These are phyloP conservation scores for Haliclona indistincta DNA, from an alignment of 37 sponge, comb jelly and placozoan species.

Conservation along the genomic window DNA sequence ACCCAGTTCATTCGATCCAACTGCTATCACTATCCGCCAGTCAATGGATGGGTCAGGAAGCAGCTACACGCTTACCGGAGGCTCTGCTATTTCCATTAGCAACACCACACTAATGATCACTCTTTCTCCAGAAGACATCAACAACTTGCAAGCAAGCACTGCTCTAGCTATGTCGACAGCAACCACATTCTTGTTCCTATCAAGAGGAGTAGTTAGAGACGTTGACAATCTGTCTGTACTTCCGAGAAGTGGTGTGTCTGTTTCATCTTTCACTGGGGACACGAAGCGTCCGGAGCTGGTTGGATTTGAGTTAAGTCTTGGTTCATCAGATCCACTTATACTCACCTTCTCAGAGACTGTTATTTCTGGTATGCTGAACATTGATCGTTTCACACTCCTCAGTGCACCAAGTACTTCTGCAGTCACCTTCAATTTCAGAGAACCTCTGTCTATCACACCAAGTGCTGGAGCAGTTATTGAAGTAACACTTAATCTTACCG, in stretches of 20 bases:
- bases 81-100: slow-evolving; percentile 31
- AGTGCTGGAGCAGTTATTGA: slow-evolving; percentile 56
- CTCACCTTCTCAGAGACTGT: slow-evolving; percentile 93
- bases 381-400: slow-evolving; percentile 50
- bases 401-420: slow-evolving; percentile 46
- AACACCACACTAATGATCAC: slow-evolving; percentile 24
- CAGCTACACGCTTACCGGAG: slow-evolving; percentile 61
- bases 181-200: slow-evolving; percentile 62
- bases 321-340: slow-evolving; percentile 61
- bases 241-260: slow-evolving; percentile 45
- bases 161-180: slow-evolving; percentile 33
- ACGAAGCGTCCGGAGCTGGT: slow-evolving; percentile 52
- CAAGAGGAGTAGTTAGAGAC: slow-evolving; percentile 71
- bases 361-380: slow-evolving; percentile 14
- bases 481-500: slow-evolving; percentile 49
- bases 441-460: slow-evolving; percentile 40
- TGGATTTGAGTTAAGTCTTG: slow-evolving; percentile 74
- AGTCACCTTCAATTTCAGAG: slow-evolving; percentile 20
- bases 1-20: slow-evolving; percentile 53
- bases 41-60: background rate
- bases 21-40: slow-evolving; percentile 45
- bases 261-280: slow-evolving; percentile 51
- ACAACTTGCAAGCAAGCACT: slow-evolving; percentile 43
- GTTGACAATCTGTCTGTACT: slow-evolving; percentile 37
- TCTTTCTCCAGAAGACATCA: slow-evolving; percentile 47